A percentile compares a stretch with the other conserved stretches of the same genome.
These are phyloP conservation scores for Girardinus metallicus DNA, from an alignment of 2,797 vertebrate species.

Conservation along the genomic window DNA sequence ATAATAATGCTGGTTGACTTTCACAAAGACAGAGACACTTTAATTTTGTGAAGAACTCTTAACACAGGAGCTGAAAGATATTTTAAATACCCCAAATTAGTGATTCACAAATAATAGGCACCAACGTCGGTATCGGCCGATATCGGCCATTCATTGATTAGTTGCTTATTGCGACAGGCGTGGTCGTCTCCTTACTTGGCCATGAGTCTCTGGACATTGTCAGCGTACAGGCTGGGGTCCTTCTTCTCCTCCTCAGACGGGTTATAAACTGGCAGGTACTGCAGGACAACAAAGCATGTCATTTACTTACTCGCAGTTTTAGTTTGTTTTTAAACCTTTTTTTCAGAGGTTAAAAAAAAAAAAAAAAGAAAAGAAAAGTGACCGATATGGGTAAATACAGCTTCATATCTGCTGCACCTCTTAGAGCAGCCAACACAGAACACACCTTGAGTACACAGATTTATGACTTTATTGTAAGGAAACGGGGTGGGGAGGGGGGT, in stretches of 20 bases:
- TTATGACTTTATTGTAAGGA: neutral
- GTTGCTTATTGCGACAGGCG: too few species aligned
- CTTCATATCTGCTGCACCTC: conserved; percentile 1
- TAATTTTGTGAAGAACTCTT: too few species aligned
- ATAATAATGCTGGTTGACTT: too few species aligned
- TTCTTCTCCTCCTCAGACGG: conserved; percentile 84
- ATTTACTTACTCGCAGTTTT: neutral
- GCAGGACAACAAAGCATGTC: conserved; percentile 20
- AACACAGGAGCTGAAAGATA: too few species aligned
- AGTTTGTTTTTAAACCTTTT: neutral
- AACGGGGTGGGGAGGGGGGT: too few species aligned
- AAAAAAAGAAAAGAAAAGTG: neutral
- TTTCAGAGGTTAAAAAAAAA: neutral
- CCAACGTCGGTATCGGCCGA: too few species aligned
- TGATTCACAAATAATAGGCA: too few species aligned
- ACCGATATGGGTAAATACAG: neutral
- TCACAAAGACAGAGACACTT: too few species aligned
- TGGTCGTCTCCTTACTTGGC: conserved; percentile 82
- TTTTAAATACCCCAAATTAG: too few species aligned
- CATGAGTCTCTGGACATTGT: conserved; percentile 90
- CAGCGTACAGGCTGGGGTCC: conserved; percentile 87
- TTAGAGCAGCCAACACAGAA: neutral
- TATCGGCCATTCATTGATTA: too few species aligned
- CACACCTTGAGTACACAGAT: neutral
- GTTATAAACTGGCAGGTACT: conserved; percentile 90